phyloP scores from a whole-genome alignment of 2,888 invertebrate species.

The Tanytarsus gracilentus region DNA sequence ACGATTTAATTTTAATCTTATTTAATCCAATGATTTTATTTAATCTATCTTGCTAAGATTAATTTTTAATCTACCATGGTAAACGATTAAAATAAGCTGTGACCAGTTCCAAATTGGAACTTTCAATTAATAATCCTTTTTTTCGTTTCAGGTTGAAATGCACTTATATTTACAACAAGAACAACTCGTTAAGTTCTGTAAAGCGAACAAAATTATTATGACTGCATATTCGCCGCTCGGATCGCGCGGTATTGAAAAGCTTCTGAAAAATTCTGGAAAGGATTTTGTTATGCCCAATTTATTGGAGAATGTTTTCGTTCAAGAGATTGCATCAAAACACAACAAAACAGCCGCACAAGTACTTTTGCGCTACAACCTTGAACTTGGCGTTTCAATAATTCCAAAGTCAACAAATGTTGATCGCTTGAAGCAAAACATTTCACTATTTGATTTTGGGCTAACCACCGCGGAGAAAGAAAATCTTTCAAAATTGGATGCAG shows the following conservation, averaged over 20 bases:
- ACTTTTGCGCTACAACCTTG: slow-evolving; percentile 60
- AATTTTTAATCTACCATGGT: no score
- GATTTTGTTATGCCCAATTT: slow-evolving; percentile 53
- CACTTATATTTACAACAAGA: slow-evolving; percentile 71
- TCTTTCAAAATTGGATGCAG: slow-evolving; percentile 54
- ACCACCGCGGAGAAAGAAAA: slow-evolving; percentile 52
- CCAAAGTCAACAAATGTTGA: slow-evolving; percentile 72
- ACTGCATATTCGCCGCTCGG: slow-evolving; percentile 76
- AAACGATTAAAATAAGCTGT: no score
- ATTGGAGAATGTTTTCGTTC: slow-evolving; percentile 51
- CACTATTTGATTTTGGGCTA: slow-evolving; percentile 64
- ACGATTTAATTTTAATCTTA: no score
- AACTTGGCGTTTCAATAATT: slow-evolving; percentile 64
- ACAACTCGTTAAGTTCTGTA: slow-evolving; percentile 53
- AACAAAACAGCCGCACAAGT: slow-evolving; percentile 67
- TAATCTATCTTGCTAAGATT: no score
- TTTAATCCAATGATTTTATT: no score
- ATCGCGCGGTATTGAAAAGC: slow-evolving; percentile 55
- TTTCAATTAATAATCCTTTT: background rate
- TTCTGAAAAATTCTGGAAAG: slow-evolving; percentile 38
- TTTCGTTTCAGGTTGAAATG: slow-evolving; percentile 54
- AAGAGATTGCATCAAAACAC: slow-evolving; percentile 49
- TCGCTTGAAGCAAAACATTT: slow-evolving; percentile 66
- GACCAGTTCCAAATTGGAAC: no score
- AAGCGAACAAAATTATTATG: slow-evolving; percentile 54